phyloP scores from a whole-genome alignment of 1,140 invertebrate genomes.

The Hyles euphorbiae region DNA sequence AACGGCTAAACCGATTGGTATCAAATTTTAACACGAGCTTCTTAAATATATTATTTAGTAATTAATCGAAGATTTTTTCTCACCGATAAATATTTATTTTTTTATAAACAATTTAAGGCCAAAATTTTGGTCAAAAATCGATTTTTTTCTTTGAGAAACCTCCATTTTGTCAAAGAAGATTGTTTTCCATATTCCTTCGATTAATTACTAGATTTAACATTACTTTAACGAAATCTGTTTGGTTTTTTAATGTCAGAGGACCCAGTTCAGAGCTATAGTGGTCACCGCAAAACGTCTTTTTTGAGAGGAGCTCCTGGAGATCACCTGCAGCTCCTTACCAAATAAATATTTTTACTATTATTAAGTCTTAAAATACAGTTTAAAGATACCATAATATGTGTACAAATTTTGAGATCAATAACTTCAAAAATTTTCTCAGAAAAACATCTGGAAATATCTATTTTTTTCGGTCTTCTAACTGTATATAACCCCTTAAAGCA shows the following conservation, averaged over 20 bases:
- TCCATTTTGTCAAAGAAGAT: conserved; percentile 22
- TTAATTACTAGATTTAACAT: conserved; percentile 15
- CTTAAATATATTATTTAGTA: too few relatives aligned
- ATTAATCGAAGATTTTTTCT: conserved; percentile 16
- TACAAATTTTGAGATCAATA: conserved; percentile 11
- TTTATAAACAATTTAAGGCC: conserved; percentile 28
- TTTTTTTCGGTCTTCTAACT: conserved; percentile 7
- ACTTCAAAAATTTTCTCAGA: conserved; percentile 12
- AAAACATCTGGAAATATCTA: conserved; percentile 4
- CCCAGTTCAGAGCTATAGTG: conserved; percentile 17
- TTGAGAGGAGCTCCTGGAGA: conserved; percentile 24
- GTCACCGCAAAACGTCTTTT: conserved; percentile 16
- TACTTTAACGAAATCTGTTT: conserved; percentile 26
- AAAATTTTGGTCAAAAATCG: conserved; percentile 19
- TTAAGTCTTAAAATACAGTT: conserved; percentile 25
- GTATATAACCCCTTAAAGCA: conserved; percentile 4
- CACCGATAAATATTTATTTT: conserved; percentile 16
- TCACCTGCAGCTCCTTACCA: conserved; percentile 24
- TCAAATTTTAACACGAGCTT: too few relatives aligned
- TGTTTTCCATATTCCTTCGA: conserved; percentile 19
- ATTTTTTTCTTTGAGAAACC: conserved; percentile 18
- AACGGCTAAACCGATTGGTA: too few relatives aligned
- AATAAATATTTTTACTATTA: conserved; percentile 27
- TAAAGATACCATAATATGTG: conserved; percentile 12
- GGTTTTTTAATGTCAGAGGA: conserved; percentile 24